Conservation (phyloP, 2,888 invertebrate genomes). For the Pimpla rufipes region DNA sequence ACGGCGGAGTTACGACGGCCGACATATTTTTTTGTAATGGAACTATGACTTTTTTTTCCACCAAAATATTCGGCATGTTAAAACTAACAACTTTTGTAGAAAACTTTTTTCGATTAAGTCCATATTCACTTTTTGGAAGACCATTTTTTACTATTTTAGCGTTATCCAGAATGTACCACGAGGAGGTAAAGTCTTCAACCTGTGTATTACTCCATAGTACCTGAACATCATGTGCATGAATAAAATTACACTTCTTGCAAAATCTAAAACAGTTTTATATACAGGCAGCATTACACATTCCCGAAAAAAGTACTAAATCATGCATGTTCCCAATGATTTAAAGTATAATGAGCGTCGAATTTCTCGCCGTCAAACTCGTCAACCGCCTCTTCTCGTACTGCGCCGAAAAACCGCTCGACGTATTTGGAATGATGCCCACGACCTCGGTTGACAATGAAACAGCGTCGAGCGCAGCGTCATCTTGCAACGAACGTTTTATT, state of each 20-base stretch:
- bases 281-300: not conserved
- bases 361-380: not conserved
- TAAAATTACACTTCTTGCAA: not conserved
- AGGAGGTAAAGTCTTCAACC: too few species aligned
- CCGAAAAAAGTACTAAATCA: not conserved
- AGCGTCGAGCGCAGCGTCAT: not conserved
- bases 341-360: not conserved
- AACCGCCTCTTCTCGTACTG: not conserved
- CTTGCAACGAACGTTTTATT: not conserved
- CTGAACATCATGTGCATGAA: not conserved
- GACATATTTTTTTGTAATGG: too few species aligned
- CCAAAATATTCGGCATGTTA: too few species aligned
- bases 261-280: not conserved
- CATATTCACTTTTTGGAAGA: too few species aligned
- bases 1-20: too few species aligned
- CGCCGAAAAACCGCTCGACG: not conserved
- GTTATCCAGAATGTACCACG: too few species aligned
- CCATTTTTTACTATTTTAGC: too few species aligned
- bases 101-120: too few species aligned
- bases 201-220: too few species aligned
- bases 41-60: too few species aligned
- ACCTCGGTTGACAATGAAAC: constrained; percentile 2
- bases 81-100: too few species aligned
- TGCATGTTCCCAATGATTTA: not conserved
- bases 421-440: constrained; percentile 1